Conservation (phyloP, 2,113 vertebrate species). For the Takifugu flavidus region DNA sequence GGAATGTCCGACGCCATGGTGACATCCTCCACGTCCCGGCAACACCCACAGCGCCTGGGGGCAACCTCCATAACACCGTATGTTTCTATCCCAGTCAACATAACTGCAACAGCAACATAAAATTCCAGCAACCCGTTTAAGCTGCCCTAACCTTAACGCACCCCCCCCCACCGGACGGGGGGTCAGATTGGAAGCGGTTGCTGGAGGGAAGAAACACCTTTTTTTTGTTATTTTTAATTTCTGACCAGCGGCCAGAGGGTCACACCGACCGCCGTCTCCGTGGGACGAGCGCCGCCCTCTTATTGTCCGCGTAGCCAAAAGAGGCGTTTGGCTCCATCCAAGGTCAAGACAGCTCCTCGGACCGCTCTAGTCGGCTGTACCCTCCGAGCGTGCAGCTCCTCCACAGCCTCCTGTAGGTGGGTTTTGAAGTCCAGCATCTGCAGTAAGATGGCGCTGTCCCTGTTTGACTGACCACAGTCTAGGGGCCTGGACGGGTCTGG, state of each 20-base stretch:
- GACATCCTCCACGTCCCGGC: slow-evolving; percentile 52
- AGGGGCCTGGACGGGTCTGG: slow-evolving; percentile 16
- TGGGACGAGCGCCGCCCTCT: neutral
- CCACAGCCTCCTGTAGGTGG: slow-evolving; percentile 81
- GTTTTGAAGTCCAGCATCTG: slow-evolving; percentile 87
- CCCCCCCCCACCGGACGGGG: slow-evolving; percentile 52
- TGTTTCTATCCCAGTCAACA: slow-evolving; percentile 78
- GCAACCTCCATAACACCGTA: slow-evolving; percentile 82
- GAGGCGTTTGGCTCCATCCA: neutral
- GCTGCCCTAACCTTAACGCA: slow-evolving; percentile 87
- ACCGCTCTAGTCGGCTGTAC: slow-evolving; percentile 60
- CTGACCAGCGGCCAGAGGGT: slow-evolving; percentile 75
- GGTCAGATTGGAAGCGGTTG: slow-evolving; percentile 81
- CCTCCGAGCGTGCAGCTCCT: slow-evolving; percentile 89
- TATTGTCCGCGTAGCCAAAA: neutral
- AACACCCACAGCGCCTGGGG: slow-evolving; percentile 81
- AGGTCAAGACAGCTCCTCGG: neutral
- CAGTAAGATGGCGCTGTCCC: slow-evolving; percentile 76
- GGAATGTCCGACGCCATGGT: slow-evolving; percentile 56
- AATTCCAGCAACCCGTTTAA: slow-evolving; percentile 85
- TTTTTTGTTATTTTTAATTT: slow-evolving; percentile 56
- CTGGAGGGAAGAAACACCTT: slow-evolving; percentile 75
- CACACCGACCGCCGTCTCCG: slow-evolving; percentile 80
- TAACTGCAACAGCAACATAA: slow-evolving; percentile 87
- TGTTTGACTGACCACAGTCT: slow-evolving; percentile 61